A percentile compares a stretch with the other conserved stretches of the same genome.
phyloP scores from a whole-genome alignment of 2,797 vertebrate genomes.

The Catostomus latipinnis region DNA sequence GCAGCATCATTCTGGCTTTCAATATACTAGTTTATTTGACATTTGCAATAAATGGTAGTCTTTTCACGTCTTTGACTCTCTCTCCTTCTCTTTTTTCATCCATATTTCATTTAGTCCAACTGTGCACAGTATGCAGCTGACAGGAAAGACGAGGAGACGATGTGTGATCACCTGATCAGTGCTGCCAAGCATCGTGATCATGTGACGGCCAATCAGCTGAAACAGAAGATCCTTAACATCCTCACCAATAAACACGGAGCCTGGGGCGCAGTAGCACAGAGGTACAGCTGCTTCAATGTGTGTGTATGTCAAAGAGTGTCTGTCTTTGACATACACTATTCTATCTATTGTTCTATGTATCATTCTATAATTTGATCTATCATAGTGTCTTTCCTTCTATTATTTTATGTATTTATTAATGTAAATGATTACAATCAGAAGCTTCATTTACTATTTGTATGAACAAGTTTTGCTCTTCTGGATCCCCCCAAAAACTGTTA shows the following conservation, averaged over 20 bases:
- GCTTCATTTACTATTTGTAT: neutral
- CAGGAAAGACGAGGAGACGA: constrained; percentile 93
- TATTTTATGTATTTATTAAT: neutral
- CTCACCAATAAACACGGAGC: constrained; percentile 95
- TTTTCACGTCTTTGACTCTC: neutral
- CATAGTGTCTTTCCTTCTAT: too few relatives aligned
- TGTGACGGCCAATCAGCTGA: constrained; percentile 95
- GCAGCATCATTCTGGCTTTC: constrained; percentile 27
- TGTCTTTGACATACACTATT: neutral
- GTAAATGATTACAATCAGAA: neutral
- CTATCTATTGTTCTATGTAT: too few relatives aligned
- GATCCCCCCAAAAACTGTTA: too few relatives aligned
- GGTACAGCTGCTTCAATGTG: constrained; percentile 72
- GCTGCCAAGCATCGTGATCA: constrained; percentile 96
- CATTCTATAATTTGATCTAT: too few relatives aligned
- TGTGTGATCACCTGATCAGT: constrained; percentile 97
- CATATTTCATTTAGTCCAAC: constrained; percentile 80
- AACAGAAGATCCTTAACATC: constrained; percentile 97
- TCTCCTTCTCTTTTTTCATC: constrained; percentile 13
- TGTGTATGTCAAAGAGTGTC: constrained; percentile 25
- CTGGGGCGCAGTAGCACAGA: constrained; percentile 91
- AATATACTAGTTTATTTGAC: constrained; percentile 35
- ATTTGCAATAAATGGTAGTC: constrained; percentile 23
- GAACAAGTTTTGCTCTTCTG: neutral
- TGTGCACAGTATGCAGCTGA: constrained; percentile 94